Conservation (phyloP, 2,797 vertebrate genomes). For the Chromobotia macracanthus region DNA sequence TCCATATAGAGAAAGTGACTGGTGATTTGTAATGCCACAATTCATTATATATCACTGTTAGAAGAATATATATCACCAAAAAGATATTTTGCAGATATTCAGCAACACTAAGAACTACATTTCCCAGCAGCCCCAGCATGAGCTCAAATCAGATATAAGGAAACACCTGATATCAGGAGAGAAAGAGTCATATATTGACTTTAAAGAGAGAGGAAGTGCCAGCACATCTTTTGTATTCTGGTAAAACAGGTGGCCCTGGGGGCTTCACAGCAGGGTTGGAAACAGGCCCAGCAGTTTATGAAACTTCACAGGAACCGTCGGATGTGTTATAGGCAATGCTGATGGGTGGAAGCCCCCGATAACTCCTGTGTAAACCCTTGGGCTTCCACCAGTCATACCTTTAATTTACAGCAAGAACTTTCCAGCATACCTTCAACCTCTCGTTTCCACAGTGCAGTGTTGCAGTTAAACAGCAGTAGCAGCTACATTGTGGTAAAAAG, state of each 20-base stretch:
- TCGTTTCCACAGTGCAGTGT: constrained; percentile 22
- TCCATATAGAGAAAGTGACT: too few species aligned
- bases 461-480: constrained; percentile 34
- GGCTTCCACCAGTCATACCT: constrained; percentile 57
- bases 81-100: too few species aligned
- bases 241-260: constrained; percentile 55
- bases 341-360: constrained; percentile 61
- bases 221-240: constrained; percentile 55
- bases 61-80: too few species aligned
- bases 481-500: constrained; percentile 1
- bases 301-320: constrained; percentile 56
- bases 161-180: constrained; percentile 26
- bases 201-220: constrained; percentile 20
- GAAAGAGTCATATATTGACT: constrained; percentile 41
- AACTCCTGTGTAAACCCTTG: constrained; percentile 56
- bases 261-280: constrained; percentile 49
- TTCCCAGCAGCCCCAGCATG: constrained; percentile 22
- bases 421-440: constrained; percentile 34
- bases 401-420: constrained; percentile 55
- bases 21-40: too few species aligned
- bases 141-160: constrained; percentile 33
- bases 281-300: constrained; percentile 62
- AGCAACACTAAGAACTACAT: neutral
- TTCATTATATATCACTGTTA: too few species aligned
- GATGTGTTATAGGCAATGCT: constrained; percentile 55